Evolutionary conservation across 2,113 vertebrate genomes (phyloP), one percentile per base, ranked within the genome.

Genomic region (Pachycephala philippinensis): DNA sequence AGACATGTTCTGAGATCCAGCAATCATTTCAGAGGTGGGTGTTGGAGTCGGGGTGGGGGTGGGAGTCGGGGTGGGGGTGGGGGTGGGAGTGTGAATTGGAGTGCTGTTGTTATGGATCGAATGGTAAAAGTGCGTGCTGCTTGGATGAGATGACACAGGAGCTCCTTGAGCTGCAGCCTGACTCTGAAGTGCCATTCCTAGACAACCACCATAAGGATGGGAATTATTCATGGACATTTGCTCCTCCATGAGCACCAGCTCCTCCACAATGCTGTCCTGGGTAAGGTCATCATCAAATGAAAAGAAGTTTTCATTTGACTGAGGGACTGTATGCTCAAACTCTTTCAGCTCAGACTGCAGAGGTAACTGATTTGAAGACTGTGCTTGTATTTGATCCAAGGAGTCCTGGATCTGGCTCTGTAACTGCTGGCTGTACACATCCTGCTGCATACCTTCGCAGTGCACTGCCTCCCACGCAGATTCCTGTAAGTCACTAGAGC

Each of bases 191-290:
- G 98, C 44, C 94, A 98, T 98, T 35, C 99, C 99, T 27, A 99
- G 98, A 92, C 98, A 98, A 86, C 96, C 93, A 35, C 98, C 78
- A 0, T 99, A 99, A 72, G 98, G 90, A 95, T 99, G 99, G 68
- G 99, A 97, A 90, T 94, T 98, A 91, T 98, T 99, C 90, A 99
- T 97, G 35, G 99, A 99, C 99, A 99, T 99, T 85, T 99, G 99
- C 97, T 99, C 99, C 90, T 99, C 99, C 99, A 99, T 99, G 94
- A 99, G 99, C 92, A 99, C 99, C 93, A 99, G 97, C 96, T 99
- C 99, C 97, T 99, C 99, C 89, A 99, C 99, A 63, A 99, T 99
- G 97, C 99, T 99, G 94, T 99, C 99, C 95, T 99, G 99, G 52
- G 99, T 99, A 70, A 99, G 98, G 66, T 99, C 99, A 4, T 99